phyloP scores from a whole-genome alignment of 2,113 vertebrate genomes.

The Corythornis cristatus region DNA sequence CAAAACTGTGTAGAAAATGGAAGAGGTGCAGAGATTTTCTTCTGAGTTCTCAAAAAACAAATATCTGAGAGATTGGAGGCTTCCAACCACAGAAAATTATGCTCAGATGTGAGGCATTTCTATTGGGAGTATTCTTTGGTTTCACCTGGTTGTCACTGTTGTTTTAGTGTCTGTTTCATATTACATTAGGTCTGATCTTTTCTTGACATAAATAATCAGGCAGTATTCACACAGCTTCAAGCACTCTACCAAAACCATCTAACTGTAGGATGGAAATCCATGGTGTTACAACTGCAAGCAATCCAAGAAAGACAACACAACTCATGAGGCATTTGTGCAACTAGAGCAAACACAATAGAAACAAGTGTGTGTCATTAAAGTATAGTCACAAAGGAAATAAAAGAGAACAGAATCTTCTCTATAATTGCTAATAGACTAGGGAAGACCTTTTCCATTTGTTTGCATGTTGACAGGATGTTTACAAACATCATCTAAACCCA shows the following conservation, averaged over 20 bases:
- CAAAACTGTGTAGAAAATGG: not conserved
- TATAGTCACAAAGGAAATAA: not conserved
- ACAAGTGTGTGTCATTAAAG: not conserved
- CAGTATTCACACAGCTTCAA: constrained; percentile 25
- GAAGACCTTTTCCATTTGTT: not conserved
- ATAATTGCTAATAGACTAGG: not conserved
- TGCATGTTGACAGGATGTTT: not conserved
- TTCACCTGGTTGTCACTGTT: not conserved
- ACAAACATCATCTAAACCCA: not conserved
- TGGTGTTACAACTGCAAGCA: not conserved
- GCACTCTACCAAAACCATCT: not conserved
- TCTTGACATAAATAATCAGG: constrained; percentile 19
- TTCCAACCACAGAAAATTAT: not conserved
- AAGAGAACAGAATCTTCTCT: not conserved
- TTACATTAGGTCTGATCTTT: not conserved
- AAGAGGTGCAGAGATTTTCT: not conserved
- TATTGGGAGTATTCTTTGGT: constrained; percentile 35
- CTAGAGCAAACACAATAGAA: not conserved
- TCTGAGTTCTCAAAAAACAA: constrained; percentile 3
- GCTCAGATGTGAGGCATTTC: not conserved
- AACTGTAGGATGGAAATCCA: not conserved
- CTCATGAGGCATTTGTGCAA: not conserved
- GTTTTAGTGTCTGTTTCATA: constrained; percentile 13
- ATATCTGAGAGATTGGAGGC: not conserved
- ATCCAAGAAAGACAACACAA: constrained; percentile 26